phyloP scores from a whole-genome alignment of 2,797 vertebrate species.

The Dermochelys coriacea region DNA sequence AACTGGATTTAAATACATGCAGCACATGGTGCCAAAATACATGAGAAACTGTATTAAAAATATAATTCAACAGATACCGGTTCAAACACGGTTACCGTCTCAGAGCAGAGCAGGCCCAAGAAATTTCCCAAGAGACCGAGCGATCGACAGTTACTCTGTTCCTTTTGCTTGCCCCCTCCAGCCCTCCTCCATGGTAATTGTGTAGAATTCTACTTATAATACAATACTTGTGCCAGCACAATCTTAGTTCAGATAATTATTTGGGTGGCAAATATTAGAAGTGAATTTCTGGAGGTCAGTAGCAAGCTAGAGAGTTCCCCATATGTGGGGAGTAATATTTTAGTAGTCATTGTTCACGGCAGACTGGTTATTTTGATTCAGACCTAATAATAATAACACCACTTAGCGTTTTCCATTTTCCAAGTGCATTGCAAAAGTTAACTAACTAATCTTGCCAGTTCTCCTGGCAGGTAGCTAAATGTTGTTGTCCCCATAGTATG shows the following conservation, averaged over 20 bases:
- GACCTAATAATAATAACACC: neutral
- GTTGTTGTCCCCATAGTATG: neutral
- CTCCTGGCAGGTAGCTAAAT: neutral
- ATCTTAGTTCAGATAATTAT: neutral
- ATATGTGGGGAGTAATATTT: neutral
- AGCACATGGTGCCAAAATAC: neutral
- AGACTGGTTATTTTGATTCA: neutral
- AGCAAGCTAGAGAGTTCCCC: neutral
- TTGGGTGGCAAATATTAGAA: neutral
- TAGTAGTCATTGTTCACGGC: neutral
- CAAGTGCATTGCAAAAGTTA: neutral
- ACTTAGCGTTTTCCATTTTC: neutral
- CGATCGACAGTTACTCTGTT: neutral
- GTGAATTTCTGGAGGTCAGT: conserved; percentile 14
- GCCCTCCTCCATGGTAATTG: neutral
- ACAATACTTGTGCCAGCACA: neutral
- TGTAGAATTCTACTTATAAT: neutral
- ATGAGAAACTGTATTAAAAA: neutral
- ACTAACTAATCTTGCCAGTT: neutral
- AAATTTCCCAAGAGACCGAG: neutral
- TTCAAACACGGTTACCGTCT: neutral
- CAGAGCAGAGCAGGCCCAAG: neutral
- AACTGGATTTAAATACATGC: neutral
- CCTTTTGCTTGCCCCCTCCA: neutral
- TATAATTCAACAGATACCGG: neutral